A percentile compares a stretch with the other conserved stretches of the same genome.
Evolutionary conservation across 2,797 vertebrate species (phyloP).

Genomic region (Acanthis flammea): DNA sequence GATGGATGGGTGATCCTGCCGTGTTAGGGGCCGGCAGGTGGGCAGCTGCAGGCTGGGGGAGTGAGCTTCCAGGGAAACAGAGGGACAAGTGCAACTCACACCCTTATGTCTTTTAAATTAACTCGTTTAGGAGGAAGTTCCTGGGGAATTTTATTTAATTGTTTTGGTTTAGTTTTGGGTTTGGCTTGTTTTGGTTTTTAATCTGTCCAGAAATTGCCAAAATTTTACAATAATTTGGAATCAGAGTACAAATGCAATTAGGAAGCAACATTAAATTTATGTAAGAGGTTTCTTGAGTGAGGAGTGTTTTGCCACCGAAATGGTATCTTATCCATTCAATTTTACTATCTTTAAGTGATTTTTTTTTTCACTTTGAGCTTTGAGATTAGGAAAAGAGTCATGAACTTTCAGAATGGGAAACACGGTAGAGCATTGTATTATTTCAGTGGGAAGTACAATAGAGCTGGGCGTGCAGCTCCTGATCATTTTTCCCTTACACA

Average conservation of each 20-base stretch:
- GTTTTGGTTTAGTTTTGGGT: not conserved
- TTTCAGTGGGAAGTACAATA: not conserved
- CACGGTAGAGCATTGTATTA: not conserved
- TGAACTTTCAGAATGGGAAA: not conserved
- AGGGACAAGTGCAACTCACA: not conserved
- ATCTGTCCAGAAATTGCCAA: not conserved
- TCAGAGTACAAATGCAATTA: not conserved
- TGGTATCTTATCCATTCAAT: not conserved
- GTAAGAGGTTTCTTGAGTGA: not conserved
- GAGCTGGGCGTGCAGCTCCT: not conserved
- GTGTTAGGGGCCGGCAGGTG: not conserved
- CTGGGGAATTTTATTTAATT: not conserved
- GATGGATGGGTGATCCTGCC: rapidly evolving
- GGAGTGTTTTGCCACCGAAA: not conserved
- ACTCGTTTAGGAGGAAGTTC: rapidly evolving
- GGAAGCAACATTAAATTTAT: not conserved
- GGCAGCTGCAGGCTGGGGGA: not conserved
- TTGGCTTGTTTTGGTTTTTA: not conserved
- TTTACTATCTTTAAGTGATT: not conserved
- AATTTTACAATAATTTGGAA: not conserved
- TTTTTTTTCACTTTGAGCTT: not conserved
- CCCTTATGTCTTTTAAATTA: not conserved
- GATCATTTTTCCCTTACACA: not conserved
- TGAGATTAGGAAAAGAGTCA: not conserved
- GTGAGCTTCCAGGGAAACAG: not conserved